Base-by-base conservation (phyloP, 2,888 invertebrate species). In the Drosophila limbata region DNA sequence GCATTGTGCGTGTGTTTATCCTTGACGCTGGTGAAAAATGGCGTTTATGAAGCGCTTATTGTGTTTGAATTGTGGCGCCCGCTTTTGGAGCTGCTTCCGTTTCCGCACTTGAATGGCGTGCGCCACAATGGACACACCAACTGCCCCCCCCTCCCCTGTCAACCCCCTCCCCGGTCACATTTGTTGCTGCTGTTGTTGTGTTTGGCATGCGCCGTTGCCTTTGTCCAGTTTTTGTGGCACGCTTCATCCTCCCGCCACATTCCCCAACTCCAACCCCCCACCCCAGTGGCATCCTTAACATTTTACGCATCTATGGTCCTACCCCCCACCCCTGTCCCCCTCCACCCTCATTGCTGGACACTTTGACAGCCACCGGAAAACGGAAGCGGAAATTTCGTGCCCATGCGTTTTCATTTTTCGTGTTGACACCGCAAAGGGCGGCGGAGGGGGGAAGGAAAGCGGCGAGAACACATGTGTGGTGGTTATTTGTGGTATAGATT, bases 11-110 rank as follows among this genome's bases (percentile, higher is more conserved):
- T 81, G 73, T 83, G 85, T 84, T 85, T 81, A 77, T 79, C 70
- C 79, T 78, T 74, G 74, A 73, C 75, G 77, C 79, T 75, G 75
- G 75, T 86, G 86, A 77, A 88, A 88, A 81, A 86, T 88, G 88
- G 88, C 83, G 86, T 83, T 85, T 85, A 88, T 88, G 88, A 85
- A 85, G 84, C 88, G 86, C 86, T 88, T 85, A 88, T 85, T 85
- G 85, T 88, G 85, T 85, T 85, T 85, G 85, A 77, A 72, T 84
- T 84, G 84, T 69, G 81, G 82, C 69, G 56, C 66, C 65, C 69
- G 67, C 44, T 66, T 66, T 69, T 73, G 60, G 61, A 64, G 64
- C 75, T 74, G 83, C 85, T 84, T 84, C 88, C 88, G 88, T 77
- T 87, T 87, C 85, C 88, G 83, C 66, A 87, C 83, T 87, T 80